A percentile compares a stretch with the other conserved stretches of the same genome.
These are phyloP conservation scores for Pyxicephalus adspersus DNA, from an alignment of 2,113 vertebrate species.

Conservation along the genomic window DNA sequence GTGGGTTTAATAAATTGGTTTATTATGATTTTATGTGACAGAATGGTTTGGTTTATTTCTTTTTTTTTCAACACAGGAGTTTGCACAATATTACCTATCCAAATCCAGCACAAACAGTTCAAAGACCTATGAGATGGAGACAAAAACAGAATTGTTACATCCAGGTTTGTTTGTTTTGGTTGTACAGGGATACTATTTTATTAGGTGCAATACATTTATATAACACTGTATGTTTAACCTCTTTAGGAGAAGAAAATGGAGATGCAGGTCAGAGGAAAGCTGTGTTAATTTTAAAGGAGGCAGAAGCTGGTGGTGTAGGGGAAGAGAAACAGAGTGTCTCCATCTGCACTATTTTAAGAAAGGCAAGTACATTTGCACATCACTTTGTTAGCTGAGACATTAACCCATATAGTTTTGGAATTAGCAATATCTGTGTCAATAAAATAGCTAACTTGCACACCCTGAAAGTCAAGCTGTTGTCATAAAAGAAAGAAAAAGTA, in stretches of 20 bases:
- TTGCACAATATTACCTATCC: conserved; percentile 65
- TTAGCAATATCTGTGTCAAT: no score
- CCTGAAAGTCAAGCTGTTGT: no score
- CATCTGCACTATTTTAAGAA: conserved; percentile 73
- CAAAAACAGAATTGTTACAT: conserved; percentile 72
- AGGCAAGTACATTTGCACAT: conserved; percentile 65
- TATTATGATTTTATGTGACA: no score
- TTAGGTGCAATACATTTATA: not conserved
- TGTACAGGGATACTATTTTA: not conserved
- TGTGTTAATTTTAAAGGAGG: conserved; percentile 62
- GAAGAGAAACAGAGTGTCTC: conserved; percentile 66
- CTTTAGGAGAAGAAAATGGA: conserved; percentile 46
- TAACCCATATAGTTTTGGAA: no score
- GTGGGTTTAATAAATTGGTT: not conserved
- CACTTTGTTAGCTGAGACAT: no score
- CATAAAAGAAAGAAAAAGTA: no score
- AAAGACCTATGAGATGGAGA: conserved; percentile 67
- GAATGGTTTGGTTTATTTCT: no score
- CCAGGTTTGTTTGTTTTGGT: conserved; percentile 61
- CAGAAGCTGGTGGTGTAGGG: conserved; percentile 50
- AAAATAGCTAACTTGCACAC: no score
- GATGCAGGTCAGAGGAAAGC: conserved; percentile 60
- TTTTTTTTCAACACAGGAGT: conserved; percentile 61
- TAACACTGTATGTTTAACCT: not conserved
- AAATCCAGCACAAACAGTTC: conserved; percentile 57